These are phyloP conservation scores for Junco hyemalis DNA, from an alignment of 2,113 vertebrate species.

Conservation along the genomic window DNA sequence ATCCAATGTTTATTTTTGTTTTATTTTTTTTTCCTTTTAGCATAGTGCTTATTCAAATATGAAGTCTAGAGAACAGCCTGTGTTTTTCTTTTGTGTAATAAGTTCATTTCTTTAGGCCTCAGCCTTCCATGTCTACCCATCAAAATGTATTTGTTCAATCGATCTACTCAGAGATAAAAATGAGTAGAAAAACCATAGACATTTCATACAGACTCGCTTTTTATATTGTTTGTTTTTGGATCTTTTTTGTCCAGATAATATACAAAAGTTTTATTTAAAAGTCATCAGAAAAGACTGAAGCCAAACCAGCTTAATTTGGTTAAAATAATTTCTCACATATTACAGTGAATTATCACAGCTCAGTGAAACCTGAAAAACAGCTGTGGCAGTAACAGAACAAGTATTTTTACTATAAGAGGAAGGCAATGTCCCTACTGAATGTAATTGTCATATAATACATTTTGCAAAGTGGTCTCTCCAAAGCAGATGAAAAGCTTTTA, in stretches of 20 bases:
- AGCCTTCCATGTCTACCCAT: not conserved
- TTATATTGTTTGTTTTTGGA: rapidly evolving
- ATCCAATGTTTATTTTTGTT: not conserved
- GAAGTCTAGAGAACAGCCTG: not conserved
- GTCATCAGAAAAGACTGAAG: not conserved
- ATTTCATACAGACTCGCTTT: not conserved
- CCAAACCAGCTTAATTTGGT: not conserved
- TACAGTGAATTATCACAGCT: not conserved
- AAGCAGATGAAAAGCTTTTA: conserved; percentile 9
- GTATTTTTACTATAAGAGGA: not conserved
- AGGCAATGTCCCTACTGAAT: not conserved
- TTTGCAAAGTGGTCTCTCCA: not conserved
- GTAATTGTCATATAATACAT: not conserved
- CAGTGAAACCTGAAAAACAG: not conserved
- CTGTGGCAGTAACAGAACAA: not conserved
- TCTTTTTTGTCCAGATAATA: not conserved
- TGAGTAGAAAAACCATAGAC: not conserved
- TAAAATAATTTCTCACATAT: not conserved
- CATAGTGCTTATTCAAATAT: not conserved
- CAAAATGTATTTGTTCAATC: not conserved
- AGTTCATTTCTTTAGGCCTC: not conserved
- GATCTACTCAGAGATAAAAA: not conserved
- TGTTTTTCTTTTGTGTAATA: not conserved
- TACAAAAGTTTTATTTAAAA: not conserved
- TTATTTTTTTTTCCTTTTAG: not conserved